Evolutionary conservation across 2,888 invertebrate species (phyloP), one percentile per base, ranked within the genome.

Genomic region (Baccha elongata): DNA sequence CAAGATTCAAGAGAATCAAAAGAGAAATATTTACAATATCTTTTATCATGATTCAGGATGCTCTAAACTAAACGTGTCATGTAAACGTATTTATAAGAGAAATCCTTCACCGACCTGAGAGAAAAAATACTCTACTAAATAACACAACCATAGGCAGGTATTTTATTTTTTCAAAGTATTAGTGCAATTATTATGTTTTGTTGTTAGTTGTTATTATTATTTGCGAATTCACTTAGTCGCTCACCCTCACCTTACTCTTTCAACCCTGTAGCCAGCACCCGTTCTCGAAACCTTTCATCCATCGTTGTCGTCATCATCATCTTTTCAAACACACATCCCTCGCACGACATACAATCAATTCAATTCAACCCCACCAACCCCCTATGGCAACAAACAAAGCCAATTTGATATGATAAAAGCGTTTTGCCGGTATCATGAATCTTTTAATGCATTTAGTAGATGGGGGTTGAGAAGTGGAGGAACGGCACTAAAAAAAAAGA

Each of bases 351-450:
- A 55, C 50, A 55, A 23, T 55, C 55, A 3, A 81, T 40, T 60
- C 60, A 40, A 52, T 58, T 69, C 65, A 35, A 60, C 37, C 60
- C 35, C 58, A 37, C 40, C 55, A 17, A 46, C 64, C 69, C 73
- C 72, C 55, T 7, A 4, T 35, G 50, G 53, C 64, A 80, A 75
- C 85, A 80, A 86, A 85, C 85, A 86, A 86, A 86, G 86, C 86
- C 86, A 86, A 86, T 86, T 86, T 86, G 85, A 86, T 86, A 85
- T 86, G 86, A 86, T 86, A 86, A 86, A 86, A 86, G 86, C 86
- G 85, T 86, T 86, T 86, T 85, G 85, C 86, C 86, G 86, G 86
- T 85, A 86, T 86, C 86, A 86, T 86, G 86, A 86, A 86, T 86
- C 86, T 86, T 86, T 86, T 85, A 86, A 86, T 86, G 86, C 86